Conservation (phyloP, 2,888 invertebrate genomes). For the Lycia hirtaria region DNA sequence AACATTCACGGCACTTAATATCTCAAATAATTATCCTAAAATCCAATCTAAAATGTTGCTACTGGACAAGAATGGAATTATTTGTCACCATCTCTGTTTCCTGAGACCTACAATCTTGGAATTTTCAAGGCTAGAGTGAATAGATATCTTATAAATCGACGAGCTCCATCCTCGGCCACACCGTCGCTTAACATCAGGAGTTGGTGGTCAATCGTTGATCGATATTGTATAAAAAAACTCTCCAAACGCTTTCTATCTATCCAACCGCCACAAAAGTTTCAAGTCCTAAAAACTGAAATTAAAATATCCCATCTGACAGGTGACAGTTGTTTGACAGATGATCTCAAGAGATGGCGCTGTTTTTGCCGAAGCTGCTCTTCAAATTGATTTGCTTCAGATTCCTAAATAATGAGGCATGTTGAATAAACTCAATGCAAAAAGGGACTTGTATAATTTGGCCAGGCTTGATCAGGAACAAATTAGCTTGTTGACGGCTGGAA, state of each 20-base stretch:
- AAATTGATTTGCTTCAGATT: slow-evolving; percentile 45
- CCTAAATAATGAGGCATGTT: slow-evolving; percentile 34
- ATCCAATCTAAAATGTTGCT: no score
- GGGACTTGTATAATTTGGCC: slow-evolving; percentile 14
- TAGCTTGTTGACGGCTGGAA: not conserved
- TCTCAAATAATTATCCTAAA: no score
- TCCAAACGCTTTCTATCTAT: slow-evolving; percentile 21
- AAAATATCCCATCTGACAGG: slow-evolving; percentile 68
- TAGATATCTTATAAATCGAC: no score
- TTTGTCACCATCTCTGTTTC: no score
- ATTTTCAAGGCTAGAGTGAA: no score
- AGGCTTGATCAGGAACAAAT: slow-evolving; percentile 17
- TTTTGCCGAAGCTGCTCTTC: slow-evolving; percentile 44
- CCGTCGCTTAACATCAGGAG: no score
- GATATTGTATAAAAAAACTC: not conserved
- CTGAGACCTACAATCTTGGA: no score
- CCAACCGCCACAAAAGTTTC: slow-evolving; percentile 18
- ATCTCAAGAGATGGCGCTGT: slow-evolving; percentile 46
- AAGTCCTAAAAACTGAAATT: slow-evolving; percentile 56
- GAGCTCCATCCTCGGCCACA: no score
- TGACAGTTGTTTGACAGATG: slow-evolving; percentile 64
- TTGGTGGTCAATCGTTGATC: not conserved
- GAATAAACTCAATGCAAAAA: slow-evolving; percentile 29
- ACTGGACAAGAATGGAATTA: no score
- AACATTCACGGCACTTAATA: no score